Evolutionary conservation across 2,888 invertebrate genomes (phyloP).

Genomic region (Drosophila paranaensis): DNA sequence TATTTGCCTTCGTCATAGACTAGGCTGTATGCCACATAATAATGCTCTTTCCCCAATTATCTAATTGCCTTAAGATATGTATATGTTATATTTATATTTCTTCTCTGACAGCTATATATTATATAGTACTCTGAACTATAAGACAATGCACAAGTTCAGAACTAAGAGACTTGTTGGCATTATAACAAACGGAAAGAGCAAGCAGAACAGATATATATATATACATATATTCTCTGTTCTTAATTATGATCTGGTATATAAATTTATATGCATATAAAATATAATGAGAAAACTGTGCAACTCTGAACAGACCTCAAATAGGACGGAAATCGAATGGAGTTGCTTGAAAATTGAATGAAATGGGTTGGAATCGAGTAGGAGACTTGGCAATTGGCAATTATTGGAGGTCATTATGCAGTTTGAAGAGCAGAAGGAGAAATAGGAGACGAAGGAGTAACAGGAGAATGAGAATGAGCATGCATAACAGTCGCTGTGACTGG

Average conservation of each 20-base stretch:
- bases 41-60: too few species aligned
- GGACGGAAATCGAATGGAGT: background rate
- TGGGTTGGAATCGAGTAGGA: slow-evolving; percentile 4
- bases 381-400: slow-evolving; percentile 28
- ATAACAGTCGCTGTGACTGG: background rate
- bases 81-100: too few species aligned
- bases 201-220: background rate
- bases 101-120: background rate
- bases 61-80: too few species aligned
- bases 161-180: background rate
- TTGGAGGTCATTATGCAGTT: slow-evolving; percentile 20
- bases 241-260: slow-evolving; percentile 2
- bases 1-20: too few species aligned
- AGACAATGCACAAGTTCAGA: background rate
- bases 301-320: background rate
- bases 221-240: too few species aligned
- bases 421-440: background rate
- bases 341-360: slow-evolving; percentile 10
- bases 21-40: too few species aligned
- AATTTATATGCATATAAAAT: background rate
- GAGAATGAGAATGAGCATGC: background rate
- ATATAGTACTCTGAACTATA: background rate
- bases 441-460: background rate
- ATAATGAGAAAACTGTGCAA: background rate
- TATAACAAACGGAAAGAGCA: background rate